Evolutionary conservation across 2,113 vertebrate species (phyloP).

Genomic region (Myrmecophaga tridactyla): DNA sequence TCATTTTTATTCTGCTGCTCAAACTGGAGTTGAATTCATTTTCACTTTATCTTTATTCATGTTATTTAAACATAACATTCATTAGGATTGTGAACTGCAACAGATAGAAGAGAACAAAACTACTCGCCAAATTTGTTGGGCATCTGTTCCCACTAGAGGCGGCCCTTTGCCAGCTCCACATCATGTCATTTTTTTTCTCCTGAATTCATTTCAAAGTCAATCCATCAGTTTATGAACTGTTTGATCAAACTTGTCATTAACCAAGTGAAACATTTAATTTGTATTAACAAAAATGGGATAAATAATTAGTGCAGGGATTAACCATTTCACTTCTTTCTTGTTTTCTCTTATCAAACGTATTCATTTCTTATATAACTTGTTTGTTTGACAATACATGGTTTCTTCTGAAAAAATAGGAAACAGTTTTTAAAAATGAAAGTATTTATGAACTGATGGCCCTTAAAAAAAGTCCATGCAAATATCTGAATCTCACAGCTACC

Average conservation of each 20-base stretch:
- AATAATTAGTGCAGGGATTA: slow-evolving; percentile 87
- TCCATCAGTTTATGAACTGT: slow-evolving; percentile 90
- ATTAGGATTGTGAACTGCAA: slow-evolving; percentile 91
- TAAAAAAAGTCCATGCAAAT: slow-evolving; percentile 7
- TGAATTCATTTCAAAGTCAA: slow-evolving; percentile 92
- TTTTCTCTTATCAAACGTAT: slow-evolving; percentile 83
- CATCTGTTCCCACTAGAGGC: slow-evolving; percentile 91
- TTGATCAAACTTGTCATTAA: slow-evolving; percentile 90
- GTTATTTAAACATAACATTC: slow-evolving; percentile 93
- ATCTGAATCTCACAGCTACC: not conserved
- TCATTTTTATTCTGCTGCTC: slow-evolving; percentile 88
- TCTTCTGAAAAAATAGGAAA: slow-evolving; percentile 47
- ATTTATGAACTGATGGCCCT: not conserved
- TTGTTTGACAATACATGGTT: slow-evolving; percentile 51
- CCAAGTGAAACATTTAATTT: slow-evolving; percentile 90
- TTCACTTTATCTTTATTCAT: slow-evolving; percentile 93
- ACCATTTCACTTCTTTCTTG: slow-evolving; percentile 81
- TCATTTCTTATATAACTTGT: slow-evolving; percentile 82
- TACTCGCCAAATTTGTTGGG: slow-evolving; percentile 90
- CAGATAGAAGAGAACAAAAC: slow-evolving; percentile 91
- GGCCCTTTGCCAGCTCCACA: slow-evolving; percentile 87
- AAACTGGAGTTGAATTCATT: slow-evolving; percentile 92
- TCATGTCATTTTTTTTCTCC: slow-evolving; percentile 84
- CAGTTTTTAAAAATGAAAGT: slow-evolving; percentile 37
- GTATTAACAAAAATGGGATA: slow-evolving; percentile 88